Base-by-base conservation (phyloP, 2,113 vertebrate species). In the Garra rufa region DNA sequence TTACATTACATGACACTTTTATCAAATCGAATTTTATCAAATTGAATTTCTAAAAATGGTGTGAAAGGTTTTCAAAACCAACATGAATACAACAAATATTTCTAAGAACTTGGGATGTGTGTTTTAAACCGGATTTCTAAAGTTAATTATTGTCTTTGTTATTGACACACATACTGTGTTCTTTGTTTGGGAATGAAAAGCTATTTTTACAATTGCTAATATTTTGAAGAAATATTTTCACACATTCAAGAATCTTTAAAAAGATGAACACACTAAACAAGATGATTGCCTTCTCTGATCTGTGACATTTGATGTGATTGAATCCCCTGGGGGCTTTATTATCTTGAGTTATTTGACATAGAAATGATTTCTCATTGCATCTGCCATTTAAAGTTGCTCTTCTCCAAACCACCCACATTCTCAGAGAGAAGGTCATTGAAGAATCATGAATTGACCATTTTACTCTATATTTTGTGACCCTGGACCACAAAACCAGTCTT, bases 331-430 rank as follows among this genome's bases (percentile, higher is more conserved):
- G 30, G 30, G 50, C 21, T 34, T 75, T n/a, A 21, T 34, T 57
- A 38, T 41, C 21, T 77, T 17, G 9, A 41, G 50, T 77, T 28
- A 76, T 21, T 34, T 21, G 17, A 17, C 74, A 34, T 19, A 38
- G 48, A 41, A 14, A 4, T 57, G 75, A 8, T 57, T 77, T 77
- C 11, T 24, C 11, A 59, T 24, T n/a, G 74, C 46, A 76, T 34
- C 19, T 57, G 19, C 76, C 17, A 38, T 57, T 77, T 77, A 13
- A 41, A 77, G 11, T 78, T 44, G 3, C 76, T 44, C 38, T 44
- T 46, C 15, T 65, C 5, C 44, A 48, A 67, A n/a, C 78, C 43
- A 48, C 43, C 78, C 78, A 81, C 78, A 6, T 63, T 26, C 38
- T 44, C 6, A 43, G 0, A 81, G 34, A 11, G 24, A 65, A 46